Base-by-base conservation (phyloP, 1,140 invertebrate genomes). In the Drosophila sp. region DNA sequence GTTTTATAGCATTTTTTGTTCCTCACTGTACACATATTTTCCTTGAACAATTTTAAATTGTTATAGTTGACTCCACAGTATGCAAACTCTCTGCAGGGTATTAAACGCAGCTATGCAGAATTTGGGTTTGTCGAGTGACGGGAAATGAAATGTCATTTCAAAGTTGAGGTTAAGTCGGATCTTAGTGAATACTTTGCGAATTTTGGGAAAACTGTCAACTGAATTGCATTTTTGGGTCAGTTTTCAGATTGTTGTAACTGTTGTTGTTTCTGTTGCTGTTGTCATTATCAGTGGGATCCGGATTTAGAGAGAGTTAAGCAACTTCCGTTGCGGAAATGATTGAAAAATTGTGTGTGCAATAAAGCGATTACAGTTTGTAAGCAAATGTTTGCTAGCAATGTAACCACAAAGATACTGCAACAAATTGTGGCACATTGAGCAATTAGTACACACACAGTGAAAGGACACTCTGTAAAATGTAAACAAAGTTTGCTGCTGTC, bases 141-240 rank as follows among this genome's bases (percentile, higher is more conserved):
- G 45, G 50, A 67, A 86, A 78, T 66, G 43, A 76, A 86, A 78
- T 87, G 81, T 76, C 83, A 87, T 76, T 81, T 72, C 75, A 69
- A 73, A 58, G 45, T 62, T 78, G 76, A 45, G 69, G 81, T 86
- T 86, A 82, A 64, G 43, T 54, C 43, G 29, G 27, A 40, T 21
- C 25, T 62, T 45, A 27, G 13, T 11, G 16, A 18, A 36, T 27
- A 50, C 13, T 62, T 53, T 57, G 45, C 51, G 74, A 43, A 13
- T 18, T 51, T 41, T 36, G 73, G 18, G 14, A 38, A 14, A 57
- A 13, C 25, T 57, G 41, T n/a, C 50, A 51, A 72, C 46, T 6
- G 46, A 65, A 72, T 72, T 72, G 62, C 53, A 51, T 53, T 58
- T 66, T 58, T 56, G 27, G 40, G 40, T 48, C 6, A 21, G 29